phyloP scores from a whole-genome alignment of 2,797 vertebrate genomes.

The Toxotes lorentzi region DNA sequence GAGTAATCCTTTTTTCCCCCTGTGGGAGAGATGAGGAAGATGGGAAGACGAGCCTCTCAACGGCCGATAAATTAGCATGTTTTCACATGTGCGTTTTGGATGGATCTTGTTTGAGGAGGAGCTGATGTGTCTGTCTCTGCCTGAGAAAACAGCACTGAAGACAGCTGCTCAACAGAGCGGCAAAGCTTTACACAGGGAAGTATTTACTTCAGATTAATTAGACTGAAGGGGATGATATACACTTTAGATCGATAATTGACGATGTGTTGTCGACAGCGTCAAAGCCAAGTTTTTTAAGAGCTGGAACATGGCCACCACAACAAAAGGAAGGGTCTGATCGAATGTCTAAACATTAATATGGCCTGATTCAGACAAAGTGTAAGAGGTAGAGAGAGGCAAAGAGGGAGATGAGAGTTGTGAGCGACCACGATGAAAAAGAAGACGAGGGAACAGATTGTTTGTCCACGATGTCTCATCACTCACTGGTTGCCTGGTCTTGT shows the following conservation, averaged over 20 bases:
- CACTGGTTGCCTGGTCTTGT: not conserved
- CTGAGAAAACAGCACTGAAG: conserved; percentile 26
- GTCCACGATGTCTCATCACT: conserved; percentile 9
- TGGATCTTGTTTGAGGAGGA: conserved; percentile 59
- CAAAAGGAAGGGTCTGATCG: not conserved
- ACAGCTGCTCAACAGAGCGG: conserved; percentile 20
- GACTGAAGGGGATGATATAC: not conserved
- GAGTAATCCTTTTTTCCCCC: conserved; percentile 47
- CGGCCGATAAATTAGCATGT: conserved; percentile 75
- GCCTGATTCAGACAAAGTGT: not conserved
- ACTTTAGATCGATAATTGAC: not conserved
- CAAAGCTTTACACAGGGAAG: not conserved
- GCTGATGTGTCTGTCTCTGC: conserved; percentile 48
- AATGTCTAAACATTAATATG: not conserved
- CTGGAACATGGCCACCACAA: not conserved
- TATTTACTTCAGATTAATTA: conserved; percentile 10
- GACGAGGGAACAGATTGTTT: not conserved
- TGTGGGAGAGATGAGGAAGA: conserved; percentile 7
- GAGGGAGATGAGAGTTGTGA: not conserved
- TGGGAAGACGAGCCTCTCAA: conserved; percentile 43
- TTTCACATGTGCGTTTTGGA: conserved; percentile 65
- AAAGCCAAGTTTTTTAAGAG: not conserved
- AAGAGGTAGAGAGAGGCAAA: not conserved
- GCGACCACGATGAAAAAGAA: not conserved
- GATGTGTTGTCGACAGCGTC: not conserved